Conservation (phyloP, 2,888 invertebrate genomes). For the Pristionchus fissidentatus region DNA sequence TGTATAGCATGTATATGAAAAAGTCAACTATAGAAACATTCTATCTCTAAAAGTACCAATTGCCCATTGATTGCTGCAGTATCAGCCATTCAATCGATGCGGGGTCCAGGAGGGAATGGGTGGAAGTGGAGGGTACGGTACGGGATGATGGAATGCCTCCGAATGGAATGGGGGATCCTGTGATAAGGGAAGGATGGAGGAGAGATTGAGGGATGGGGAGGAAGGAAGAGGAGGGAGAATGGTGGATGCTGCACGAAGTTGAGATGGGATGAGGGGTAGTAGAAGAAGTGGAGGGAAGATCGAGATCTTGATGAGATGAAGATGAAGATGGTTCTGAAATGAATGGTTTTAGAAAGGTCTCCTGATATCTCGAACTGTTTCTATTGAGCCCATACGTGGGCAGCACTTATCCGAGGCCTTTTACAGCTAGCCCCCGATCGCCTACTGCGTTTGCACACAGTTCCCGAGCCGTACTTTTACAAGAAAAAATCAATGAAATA, state of each 20-base stretch:
- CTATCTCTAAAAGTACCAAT: constrained; percentile 32
- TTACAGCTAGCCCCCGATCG: no score
- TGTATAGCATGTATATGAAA: neutral
- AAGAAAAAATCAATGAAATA: no score
- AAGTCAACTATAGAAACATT: no score
- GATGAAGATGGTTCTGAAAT: neutral
- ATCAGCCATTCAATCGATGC: constrained; percentile 19
- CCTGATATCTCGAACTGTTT: no score
- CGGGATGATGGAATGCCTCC: constrained; percentile 37
- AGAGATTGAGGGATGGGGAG: neutral
- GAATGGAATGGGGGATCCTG: neutral
- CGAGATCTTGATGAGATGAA: neutral
- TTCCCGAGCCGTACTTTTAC: no score
- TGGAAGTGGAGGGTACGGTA: neutral
- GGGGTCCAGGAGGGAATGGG: neutral
- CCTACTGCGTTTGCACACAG: no score
- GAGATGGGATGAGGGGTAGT: neutral
- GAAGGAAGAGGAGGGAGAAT: constrained; percentile 11
- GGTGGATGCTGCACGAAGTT: neutral
- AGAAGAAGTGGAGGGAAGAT: neutral
- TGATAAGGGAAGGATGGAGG: constrained; percentile 11
- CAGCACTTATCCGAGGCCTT: no score
- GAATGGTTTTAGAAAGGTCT: neutral
- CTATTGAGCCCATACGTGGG: no score
- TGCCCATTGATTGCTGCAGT: constrained; percentile 20